Evolutionary conservation across 2,797 vertebrate species (phyloP).

Genomic region (Manis crassicaudata): DNA sequence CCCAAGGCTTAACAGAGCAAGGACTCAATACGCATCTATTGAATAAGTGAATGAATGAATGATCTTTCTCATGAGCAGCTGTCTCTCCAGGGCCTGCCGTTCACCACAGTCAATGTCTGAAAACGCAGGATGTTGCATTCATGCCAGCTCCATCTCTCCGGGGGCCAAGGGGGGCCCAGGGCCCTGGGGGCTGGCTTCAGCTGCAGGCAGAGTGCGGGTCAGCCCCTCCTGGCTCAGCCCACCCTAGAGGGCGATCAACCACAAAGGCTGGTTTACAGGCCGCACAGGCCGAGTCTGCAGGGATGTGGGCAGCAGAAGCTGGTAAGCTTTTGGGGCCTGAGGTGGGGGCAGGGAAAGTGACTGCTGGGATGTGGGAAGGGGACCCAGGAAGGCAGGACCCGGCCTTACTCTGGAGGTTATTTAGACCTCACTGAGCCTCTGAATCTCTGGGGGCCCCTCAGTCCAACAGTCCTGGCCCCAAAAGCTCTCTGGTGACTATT

Average conservation of each 20-base stretch:
- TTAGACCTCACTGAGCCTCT: not conserved
- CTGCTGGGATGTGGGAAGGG: not conserved
- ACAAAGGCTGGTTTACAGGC: constrained; percentile 74
- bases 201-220: constrained; percentile 59
- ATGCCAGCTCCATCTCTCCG: constrained; percentile 24
- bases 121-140: constrained; percentile 35
- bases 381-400: not conserved
- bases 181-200: constrained; percentile 47
- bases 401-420: not conserved
- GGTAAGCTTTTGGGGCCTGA: not conserved
- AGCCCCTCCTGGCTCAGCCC: constrained; percentile 67
- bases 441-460: not conserved
- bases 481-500: not conserved
- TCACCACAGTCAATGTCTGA: not conserved
- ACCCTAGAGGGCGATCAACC: not conserved
- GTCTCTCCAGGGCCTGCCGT: constrained; percentile 5
- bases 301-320: not conserved
- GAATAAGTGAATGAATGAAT: constrained; percentile 17
- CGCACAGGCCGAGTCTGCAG: not conserved
- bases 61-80: constrained; percentile 58
- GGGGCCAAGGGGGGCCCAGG: constrained; percentile 6
- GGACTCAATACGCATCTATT: not conserved
- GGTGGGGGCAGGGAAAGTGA: not conserved
- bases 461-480: not conserved
- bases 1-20: not conserved